Conservation (phyloP, 2,113 vertebrate species). For the Entomyzon cyanotis region DNA sequence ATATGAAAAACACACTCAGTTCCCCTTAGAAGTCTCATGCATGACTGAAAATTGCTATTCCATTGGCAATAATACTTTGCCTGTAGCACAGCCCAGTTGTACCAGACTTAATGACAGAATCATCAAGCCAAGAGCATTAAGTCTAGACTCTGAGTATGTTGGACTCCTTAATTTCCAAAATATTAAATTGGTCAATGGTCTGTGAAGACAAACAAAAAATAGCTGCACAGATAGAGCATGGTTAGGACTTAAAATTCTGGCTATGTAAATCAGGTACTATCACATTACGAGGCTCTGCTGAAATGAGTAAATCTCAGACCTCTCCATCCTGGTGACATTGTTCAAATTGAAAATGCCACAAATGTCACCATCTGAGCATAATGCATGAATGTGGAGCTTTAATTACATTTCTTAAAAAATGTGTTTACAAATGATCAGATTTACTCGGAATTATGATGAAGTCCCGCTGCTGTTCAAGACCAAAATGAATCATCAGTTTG, state of each 20-base stretch:
- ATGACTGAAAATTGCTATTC: background rate
- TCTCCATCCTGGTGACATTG: conserved; percentile 47
- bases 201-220: conserved; percentile 1
- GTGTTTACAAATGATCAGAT: conserved; percentile 39
- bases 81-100: background rate
- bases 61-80: background rate
- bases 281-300: background rate
- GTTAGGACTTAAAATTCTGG: conserved; percentile 14
- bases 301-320: conserved; percentile 45
- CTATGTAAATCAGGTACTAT: conserved; percentile 33
- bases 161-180: background rate
- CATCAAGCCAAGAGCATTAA: background rate
- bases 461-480: background rate
- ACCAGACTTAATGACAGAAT: background rate
- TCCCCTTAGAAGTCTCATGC: background rate
- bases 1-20: background rate
- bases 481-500: conserved; percentile 7
- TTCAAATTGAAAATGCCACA: conserved; percentile 69
- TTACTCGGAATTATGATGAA: conserved; percentile 35
- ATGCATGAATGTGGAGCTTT: conserved; percentile 31
- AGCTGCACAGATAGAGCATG: background rate
- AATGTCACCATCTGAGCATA: conserved; percentile 25
- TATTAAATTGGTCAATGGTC: background rate
- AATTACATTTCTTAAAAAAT: conserved; percentile 57
- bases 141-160: background rate